Base-by-base conservation (phyloP, 2,888 invertebrate genomes). In the Venusia cambrica region DNA sequence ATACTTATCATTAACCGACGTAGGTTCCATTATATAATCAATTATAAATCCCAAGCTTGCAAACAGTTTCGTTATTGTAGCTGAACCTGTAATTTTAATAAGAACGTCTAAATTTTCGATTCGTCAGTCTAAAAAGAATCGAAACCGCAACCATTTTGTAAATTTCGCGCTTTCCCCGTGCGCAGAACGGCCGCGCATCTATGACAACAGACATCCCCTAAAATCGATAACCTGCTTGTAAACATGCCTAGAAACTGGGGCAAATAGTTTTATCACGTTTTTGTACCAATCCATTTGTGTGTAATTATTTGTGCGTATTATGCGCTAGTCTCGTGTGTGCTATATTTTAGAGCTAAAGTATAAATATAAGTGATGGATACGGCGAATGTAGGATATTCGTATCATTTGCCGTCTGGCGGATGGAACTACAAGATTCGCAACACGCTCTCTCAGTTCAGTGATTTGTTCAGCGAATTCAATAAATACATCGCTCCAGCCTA, bases 401-500 rank as follows among this genome's bases (percentile, higher is more conserved):
- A 95, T 68, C 94, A 95, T 68, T 84, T 95, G 61, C 95, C 95
- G 18, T 89, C 93, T 32, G 94, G 93, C 40, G 94, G 95, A 26
- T 90, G 93, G 89, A 88, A 92, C 55, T 85, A 94, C 54, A 92
- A 92, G 71, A 89, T 95, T 49, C 90, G 94, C 70, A 95, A 93
- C 70, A 92, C 92, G 15, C 73, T 96, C 41, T 93, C 95, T 11
- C 96, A 96, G 69, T 97, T 97, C 72, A 96, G 96, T 67, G 97
- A 97, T 80, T 84, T 97, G 45, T 98, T 97, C 79, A 97, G 97
- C 73, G 97, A 97, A 87, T 98, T 98, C 74, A 96, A 97, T 73
- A 94, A 95, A 79, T 97, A 97, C 72, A 97, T 98, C 43, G 95
- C 97, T 12, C 98, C 98, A 15, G 96, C 97, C 46, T 97, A 97